Percentiles rank a stretch among this genome's conserved stretches.
phyloP scores from a whole-genome alignment of 35 echinoderm and acorn worm genomes.

The Lytechinus variegatus region DNA sequence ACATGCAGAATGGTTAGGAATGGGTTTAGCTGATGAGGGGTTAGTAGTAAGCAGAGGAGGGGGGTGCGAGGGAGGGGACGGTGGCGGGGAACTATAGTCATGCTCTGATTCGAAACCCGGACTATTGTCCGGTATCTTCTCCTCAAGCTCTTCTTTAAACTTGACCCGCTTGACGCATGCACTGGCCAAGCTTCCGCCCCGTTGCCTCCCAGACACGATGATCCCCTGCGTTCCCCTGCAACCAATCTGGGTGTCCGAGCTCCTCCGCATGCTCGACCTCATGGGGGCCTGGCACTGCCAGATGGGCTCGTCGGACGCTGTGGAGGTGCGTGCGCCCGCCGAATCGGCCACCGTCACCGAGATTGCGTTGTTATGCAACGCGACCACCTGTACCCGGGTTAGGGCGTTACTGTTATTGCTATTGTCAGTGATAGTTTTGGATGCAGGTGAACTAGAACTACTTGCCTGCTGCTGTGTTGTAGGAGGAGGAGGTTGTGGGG shows the following conservation, averaged over 20 bases:
- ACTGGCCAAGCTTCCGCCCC: slow-evolving; percentile 50
- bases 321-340: not conserved
- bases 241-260: slow-evolving; percentile 6
- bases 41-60: slow-evolving; percentile 21
- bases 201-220: slow-evolving; percentile 56
- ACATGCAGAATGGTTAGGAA: slow-evolving; percentile 42
- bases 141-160: slow-evolving; percentile 71
- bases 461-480: slow-evolving; percentile 50
- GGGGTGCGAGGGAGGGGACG: not conserved
- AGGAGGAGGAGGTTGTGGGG: slow-evolving; percentile 47
- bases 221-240: slow-evolving; percentile 22
- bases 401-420: slow-evolving; percentile 60
- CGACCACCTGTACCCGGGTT: slow-evolving; percentile 56
- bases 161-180: slow-evolving; percentile 64
- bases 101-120: slow-evolving; percentile 42
- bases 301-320: not conserved
- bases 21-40: slow-evolving; percentile 25
- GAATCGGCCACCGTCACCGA: slow-evolving; percentile 60
- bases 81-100: slow-evolving; percentile 15
- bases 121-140: slow-evolving; percentile 62
- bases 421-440: not conserved
- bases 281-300: slow-evolving; percentile 27
- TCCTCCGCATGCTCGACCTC: slow-evolving; percentile 8
- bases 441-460: slow-evolving; percentile 43
- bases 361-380: slow-evolving; percentile 44